phyloP scores from a whole-genome alignment of 2,797 vertebrate genomes.

The Squalus acanthias region DNA sequence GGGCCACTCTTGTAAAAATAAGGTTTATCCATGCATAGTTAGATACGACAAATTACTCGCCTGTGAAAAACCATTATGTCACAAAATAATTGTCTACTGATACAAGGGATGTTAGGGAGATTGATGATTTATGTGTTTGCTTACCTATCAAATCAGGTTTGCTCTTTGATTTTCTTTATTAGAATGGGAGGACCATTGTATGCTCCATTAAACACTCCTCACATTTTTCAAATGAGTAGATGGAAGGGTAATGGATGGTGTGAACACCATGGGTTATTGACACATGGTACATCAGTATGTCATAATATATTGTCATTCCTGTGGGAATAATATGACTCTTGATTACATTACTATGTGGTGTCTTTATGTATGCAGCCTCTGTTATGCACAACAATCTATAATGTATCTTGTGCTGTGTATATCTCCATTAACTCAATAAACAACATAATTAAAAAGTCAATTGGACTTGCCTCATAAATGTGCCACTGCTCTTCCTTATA shows the following conservation, averaged over 20 bases:
- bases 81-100: background rate
- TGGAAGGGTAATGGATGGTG: constrained; percentile 10
- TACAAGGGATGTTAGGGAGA: background rate
- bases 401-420: constrained; percentile 3
- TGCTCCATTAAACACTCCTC: background rate
- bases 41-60: background rate
- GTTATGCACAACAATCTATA: constrained; percentile 15
- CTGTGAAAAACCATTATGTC: background rate
- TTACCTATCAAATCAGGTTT: background rate
- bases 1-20: background rate
- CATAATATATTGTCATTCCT: constrained; percentile 19
- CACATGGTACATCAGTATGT: background rate
- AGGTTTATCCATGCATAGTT: background rate
- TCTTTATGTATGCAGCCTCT: background rate
- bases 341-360: background rate
- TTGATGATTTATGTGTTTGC: background rate
- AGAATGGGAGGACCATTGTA: background rate
- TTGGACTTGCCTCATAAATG: constrained; percentile 25
- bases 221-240: background rate
- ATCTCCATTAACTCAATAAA: background rate
- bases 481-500: background rate
- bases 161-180: background rate
- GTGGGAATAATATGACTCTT: background rate
- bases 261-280: background rate
- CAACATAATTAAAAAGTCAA: constrained; percentile 32